Evolutionary conservation across 2,888 invertebrate species (phyloP).

Genomic region (Acanthosepion lycidas): DNA sequence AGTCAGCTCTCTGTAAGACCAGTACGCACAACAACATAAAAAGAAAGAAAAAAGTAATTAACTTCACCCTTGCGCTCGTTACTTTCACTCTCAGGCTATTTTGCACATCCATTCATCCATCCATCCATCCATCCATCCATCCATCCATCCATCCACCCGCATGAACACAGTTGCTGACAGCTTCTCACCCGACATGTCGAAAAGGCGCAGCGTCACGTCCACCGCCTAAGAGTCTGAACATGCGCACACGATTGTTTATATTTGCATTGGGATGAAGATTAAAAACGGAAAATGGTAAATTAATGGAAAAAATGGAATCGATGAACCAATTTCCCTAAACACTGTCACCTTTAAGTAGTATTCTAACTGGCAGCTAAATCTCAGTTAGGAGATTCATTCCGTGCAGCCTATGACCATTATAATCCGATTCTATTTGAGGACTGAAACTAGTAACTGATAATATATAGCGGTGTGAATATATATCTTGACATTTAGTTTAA

Average conservation of each 20-base stretch:
- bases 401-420: no score
- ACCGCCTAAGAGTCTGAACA: neutral
- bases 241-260: neutral
- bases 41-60: neutral
- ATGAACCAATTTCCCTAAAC: neutral
- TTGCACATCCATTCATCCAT: no score
- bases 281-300: neutral
- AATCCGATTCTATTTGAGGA: no score
- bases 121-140: neutral
- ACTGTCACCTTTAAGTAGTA: no score
- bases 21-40: neutral
- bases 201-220: conserved; percentile 18
- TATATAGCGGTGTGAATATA: no score
- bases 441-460: no score
- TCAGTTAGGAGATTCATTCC: no score
- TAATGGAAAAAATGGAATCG: no score
- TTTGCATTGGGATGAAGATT: neutral
- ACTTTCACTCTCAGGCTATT: neutral
- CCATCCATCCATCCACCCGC: neutral
- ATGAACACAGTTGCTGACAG: conserved; percentile 2
- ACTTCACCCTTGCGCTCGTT: neutral
- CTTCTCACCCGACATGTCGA: conserved; percentile 9
- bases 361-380: neutral
- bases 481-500: no score
- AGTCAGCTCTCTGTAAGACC: neutral